Evolutionary conservation across 2,797 vertebrate genomes (phyloP).

Genomic region (Arremon brunneinucha): DNA sequence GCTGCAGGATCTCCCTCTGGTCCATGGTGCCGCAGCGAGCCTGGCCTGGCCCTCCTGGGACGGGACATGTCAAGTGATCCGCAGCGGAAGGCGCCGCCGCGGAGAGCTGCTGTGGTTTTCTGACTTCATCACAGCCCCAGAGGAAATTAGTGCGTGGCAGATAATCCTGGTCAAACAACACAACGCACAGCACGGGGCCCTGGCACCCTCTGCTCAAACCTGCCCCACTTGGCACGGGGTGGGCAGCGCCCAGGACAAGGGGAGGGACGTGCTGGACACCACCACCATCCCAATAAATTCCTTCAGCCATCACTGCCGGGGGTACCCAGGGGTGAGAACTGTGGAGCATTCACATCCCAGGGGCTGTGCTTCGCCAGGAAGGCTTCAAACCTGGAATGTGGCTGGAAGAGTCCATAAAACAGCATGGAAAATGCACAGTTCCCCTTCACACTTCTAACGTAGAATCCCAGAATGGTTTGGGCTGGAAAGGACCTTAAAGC

Average conservation of each 20-base stretch:
- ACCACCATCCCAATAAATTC: accelerated
- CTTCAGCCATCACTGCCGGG: not conserved
- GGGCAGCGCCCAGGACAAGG: not conserved
- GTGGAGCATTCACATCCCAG: accelerated
- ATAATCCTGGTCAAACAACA: constrained; percentile 78
- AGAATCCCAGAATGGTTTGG: not conserved
- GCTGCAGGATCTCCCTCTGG: constrained; percentile 81
- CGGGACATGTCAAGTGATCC: constrained; percentile 69
- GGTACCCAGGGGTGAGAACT: not conserved
- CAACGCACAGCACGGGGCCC: constrained; percentile 66
- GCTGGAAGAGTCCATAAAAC: not conserved
- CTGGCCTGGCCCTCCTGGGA: not conserved
- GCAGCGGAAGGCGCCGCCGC: constrained; percentile 58
- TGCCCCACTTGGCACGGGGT: accelerated
- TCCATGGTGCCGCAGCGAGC: constrained; percentile 71
- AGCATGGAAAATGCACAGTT: not conserved
- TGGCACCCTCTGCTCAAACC: constrained; percentile 65
- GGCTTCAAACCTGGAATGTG: not conserved
- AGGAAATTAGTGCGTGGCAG: constrained; percentile 86
- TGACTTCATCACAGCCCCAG: constrained; percentile 77
- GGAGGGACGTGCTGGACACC: accelerated
- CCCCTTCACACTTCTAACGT: accelerated
- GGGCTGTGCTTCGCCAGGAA: not conserved
- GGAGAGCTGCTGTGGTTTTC: constrained; percentile 75
- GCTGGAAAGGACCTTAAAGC: not conserved